Percentiles rank a stretch among this genome's conserved stretches.
These are phyloP conservation scores for Rhopalosiphum nymphaeae DNA, from an alignment of 2,888 invertebrate genomes.

Conservation along the genomic window DNA sequence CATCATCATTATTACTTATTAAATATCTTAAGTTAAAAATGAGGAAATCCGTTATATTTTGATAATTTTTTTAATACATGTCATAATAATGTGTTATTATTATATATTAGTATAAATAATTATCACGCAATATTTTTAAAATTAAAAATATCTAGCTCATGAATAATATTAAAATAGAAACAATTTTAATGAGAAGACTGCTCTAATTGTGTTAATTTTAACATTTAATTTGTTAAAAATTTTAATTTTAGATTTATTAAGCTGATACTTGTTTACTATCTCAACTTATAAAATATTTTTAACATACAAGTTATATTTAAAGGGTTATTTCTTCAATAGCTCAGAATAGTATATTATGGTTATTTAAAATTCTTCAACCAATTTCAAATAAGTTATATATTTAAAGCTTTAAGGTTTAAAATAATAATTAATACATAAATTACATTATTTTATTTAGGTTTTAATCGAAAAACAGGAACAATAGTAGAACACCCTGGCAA, in stretches of 20 bases:
- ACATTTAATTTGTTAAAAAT: too few relatives aligned
- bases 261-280: too few relatives aligned
- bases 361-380: neutral
- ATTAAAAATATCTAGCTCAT: neutral
- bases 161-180: too few relatives aligned
- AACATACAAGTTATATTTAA: neutral
- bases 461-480: constrained; percentile 76
- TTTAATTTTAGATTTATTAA: too few relatives aligned
- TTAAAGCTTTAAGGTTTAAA: neutral
- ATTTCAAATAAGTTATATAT: neutral
- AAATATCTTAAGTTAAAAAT: neutral
- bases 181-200: too few relatives aligned
- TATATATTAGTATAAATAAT: too few relatives aligned
- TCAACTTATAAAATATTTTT: too few relatives aligned
- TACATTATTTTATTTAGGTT: constrained; percentile 72
- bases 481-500: constrained; percentile 81
- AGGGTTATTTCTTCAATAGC: neutral
- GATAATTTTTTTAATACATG: neutral
- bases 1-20: neutral
- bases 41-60: neutral
- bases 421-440: neutral
- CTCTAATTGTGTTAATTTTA: too few relatives aligned
- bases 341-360: neutral
- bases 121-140: neutral
- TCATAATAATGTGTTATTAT: neutral